Conservation (phyloP, 2,888 invertebrate genomes). For the Sacculina carcini region DNA sequence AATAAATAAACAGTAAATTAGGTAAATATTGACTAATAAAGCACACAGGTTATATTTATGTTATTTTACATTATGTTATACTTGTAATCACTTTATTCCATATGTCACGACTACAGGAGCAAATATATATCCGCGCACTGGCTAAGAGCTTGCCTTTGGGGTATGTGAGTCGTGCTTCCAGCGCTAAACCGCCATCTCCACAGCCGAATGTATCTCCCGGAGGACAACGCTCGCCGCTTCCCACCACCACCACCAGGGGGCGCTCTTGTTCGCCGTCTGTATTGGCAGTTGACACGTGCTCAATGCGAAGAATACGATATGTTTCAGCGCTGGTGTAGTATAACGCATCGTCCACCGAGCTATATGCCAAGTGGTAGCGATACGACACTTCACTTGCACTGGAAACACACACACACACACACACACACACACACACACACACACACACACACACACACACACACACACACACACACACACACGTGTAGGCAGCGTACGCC, state of each 20-base stretch:
- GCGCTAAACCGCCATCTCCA: constrained; percentile 76
- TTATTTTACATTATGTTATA: too few species aligned
- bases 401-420: constrained; percentile 21
- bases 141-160: constrained; percentile 45
- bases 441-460: too few species aligned
- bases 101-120: neutral
- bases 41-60: too few species aligned
- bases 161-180: constrained; percentile 77
- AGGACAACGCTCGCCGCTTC: constrained; percentile 74
- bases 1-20: too few species aligned
- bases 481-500: too few species aligned
- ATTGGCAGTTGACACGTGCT: constrained; percentile 51
- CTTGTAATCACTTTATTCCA: too few species aligned
- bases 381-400: constrained; percentile 88
- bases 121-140: neutral
- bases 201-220: constrained; percentile 84
- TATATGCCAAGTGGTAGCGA: constrained; percentile 79
- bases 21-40: too few species aligned
- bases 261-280: too few species aligned
- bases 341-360: constrained; percentile 71
- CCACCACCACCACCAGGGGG: constrained; percentile 68
- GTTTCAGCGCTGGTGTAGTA: constrained; percentile 91
- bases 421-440: too few species aligned
- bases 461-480: too few species aligned
- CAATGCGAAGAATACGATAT: constrained; percentile 68